Conservation (phyloP, 2,888 invertebrate genomes). For the Podotricha telesiphe region DNA sequence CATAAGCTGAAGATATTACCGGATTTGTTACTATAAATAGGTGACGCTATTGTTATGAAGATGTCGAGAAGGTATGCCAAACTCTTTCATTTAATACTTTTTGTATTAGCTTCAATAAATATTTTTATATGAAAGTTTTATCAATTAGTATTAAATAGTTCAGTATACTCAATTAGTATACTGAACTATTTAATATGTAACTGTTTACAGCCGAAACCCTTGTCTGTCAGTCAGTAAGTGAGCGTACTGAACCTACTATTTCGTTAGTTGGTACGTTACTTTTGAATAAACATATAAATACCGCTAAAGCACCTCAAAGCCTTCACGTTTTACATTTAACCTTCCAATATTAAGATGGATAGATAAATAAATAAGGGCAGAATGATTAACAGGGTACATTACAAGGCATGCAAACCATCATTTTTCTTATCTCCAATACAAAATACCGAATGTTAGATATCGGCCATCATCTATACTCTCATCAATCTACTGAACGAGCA, state of each 20-base stretch:
- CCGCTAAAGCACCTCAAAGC: neutral
- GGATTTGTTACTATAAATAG: constrained; percentile 3
- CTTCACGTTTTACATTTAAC: neutral
- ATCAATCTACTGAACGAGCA: constrained; percentile 18
- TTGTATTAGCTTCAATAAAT: neutral
- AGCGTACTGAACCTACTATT: too few species aligned
- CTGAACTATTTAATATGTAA: too few species aligned
- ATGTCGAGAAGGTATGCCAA: neutral
- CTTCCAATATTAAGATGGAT: neutral
- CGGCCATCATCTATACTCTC: constrained; percentile 15
- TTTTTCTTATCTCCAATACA: constrained; percentile 24
- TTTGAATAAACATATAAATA: neutral
- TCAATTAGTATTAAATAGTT: neutral
- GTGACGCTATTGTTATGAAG: neutral
- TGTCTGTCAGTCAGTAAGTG: too few species aligned
- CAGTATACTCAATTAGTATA: neutral
- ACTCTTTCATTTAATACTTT: neutral
- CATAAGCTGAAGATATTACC: constrained; percentile 14
- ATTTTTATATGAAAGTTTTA: neutral
- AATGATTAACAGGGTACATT: neutral
- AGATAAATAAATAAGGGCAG: neutral
- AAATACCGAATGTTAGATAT: constrained; percentile 19
- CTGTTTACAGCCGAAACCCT: too few species aligned
- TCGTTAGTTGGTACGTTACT: too few species aligned
- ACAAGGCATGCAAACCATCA: constrained; percentile 8